These are phyloP conservation scores for Pegoplata infirma DNA, from an alignment of 2,888 invertebrate genomes.

Conservation along the genomic window DNA sequence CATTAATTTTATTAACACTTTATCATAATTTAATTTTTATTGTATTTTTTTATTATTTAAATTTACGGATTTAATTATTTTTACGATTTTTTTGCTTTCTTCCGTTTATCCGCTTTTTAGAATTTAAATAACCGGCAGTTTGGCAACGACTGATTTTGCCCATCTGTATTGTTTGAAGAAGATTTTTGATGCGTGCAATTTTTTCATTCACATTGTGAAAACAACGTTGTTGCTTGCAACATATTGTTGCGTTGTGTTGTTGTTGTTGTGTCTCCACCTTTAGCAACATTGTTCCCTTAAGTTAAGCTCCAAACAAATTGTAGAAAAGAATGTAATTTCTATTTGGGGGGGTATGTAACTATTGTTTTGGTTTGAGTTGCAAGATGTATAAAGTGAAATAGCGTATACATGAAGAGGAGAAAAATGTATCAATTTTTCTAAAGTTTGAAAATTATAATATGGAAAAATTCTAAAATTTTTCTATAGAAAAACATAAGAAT, in stretches of 20 bases:
- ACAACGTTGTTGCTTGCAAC: constrained; percentile 44
- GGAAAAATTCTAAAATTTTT: not conserved
- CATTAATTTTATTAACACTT: not conserved
- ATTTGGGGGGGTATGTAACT: not conserved
- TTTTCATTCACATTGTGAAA: constrained; percentile 23
- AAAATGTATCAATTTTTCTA: not conserved
- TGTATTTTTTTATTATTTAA: not conserved
- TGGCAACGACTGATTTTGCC: constrained; percentile 61
- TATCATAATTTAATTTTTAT: not conserved
- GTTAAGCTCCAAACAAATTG: not conserved
- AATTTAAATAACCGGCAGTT: constrained; percentile 61
- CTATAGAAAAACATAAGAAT: not conserved
- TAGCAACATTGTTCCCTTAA: constrained; percentile 38
- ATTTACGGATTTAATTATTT: not conserved
- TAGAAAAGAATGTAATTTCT: not conserved
- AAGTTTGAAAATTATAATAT: not conserved
- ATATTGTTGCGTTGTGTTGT: constrained; percentile 14
- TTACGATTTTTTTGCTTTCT: constrained; percentile 5
- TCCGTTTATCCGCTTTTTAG: constrained; percentile 45
- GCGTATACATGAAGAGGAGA: constrained; percentile 4
- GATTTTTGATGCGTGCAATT: constrained; percentile 56
- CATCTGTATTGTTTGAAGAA: constrained; percentile 59
- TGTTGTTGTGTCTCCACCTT: not conserved
- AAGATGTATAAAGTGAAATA: constrained; percentile 19
- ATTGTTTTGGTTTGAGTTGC: constrained; percentile 16